Base-by-base conservation (phyloP, 2,797 vertebrate genomes). In the Chromobotia macracanthus region DNA sequence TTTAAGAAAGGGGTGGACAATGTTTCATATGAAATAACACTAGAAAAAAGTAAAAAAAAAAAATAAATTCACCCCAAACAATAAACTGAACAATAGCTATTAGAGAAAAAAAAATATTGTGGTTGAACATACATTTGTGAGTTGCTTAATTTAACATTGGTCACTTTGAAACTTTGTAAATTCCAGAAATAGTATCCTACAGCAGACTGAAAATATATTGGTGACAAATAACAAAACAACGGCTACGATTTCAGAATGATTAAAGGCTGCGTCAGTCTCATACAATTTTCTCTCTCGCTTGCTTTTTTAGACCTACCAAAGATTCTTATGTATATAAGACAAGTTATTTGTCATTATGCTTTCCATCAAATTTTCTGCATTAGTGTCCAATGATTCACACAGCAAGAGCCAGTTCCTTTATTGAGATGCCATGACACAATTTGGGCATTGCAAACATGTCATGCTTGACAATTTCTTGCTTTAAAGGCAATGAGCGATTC, bases 311-410 rank as follows among this genome's bases (percentile, higher is more conserved):
- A 28, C 48, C 41, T 44, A 44, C 41, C 50, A 55, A 38, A 55
- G 35, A 23, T 21, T 5, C 11, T 38, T 38, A 66, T 7, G 0
- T 76, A 38, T 15, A 56, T 66, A 75, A 55, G 74, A 75, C 35
- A 13, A 35, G 21, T 48, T 67, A 28, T 76, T 76, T 58, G 35
- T 38, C 31, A 41, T 64, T 38, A 19, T 31, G 28, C 44, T 77
- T 69, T 77, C 53, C 65, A 35, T 77, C 53, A 50, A 25, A 60
- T 50, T 69, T n/a, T 60, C 55, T 50, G 38, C 65, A 11, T 64
- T 44, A 23, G 18, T 50, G 41, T 61, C 25, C 25, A 60, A 61
- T 69, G 25, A 35, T 46, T 67, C 12, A 67, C 74, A 56, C 64
- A 68, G 74, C 23, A 58, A 46, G 74, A 56, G 9, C 21, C 35